phyloP scores from a whole-genome alignment of 1,140 invertebrate species.

The Metaphire vulgaris region DNA sequence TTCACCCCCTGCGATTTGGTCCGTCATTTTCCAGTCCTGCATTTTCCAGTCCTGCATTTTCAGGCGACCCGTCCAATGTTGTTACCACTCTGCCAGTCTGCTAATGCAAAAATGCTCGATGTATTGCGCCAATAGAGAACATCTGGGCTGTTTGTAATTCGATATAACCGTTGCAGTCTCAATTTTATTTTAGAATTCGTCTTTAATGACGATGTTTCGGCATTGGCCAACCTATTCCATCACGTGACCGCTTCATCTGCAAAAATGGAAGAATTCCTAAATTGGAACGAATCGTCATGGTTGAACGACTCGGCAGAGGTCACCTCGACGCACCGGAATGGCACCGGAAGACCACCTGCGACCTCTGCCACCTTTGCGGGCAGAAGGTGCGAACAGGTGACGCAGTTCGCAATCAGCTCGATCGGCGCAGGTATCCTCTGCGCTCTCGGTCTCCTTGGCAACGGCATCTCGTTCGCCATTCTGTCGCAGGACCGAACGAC shows the following conservation, averaged over 20 bases:
- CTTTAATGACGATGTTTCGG: neutral
- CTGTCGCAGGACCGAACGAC: slow-evolving; percentile 9
- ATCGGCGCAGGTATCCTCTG: neutral
- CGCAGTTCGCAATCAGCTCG: neutral
- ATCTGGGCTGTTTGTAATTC: no score
- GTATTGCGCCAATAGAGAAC: no score
- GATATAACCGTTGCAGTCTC: no score
- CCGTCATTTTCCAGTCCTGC: no score
- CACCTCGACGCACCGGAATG: neutral
- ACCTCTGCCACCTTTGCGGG: neutral
- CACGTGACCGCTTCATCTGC: no score
- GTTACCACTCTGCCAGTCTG: no score
- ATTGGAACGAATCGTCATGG: neutral
- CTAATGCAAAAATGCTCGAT: no score
- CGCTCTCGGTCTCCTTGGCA: slow-evolving; percentile 2
- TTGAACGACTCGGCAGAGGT: neutral
- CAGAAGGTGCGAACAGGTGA: neutral
- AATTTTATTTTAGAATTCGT: neutral
- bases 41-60: no score
- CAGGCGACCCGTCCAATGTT: no score
- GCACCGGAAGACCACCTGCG: neutral
- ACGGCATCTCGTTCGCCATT: slow-evolving; percentile 10
- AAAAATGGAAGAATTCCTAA: neutral
- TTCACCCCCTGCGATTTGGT: no score
- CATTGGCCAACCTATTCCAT: neutral